Evolutionary conservation across 2,888 invertebrate species (phyloP).

Genomic region (Monoplex corrugatus): DNA sequence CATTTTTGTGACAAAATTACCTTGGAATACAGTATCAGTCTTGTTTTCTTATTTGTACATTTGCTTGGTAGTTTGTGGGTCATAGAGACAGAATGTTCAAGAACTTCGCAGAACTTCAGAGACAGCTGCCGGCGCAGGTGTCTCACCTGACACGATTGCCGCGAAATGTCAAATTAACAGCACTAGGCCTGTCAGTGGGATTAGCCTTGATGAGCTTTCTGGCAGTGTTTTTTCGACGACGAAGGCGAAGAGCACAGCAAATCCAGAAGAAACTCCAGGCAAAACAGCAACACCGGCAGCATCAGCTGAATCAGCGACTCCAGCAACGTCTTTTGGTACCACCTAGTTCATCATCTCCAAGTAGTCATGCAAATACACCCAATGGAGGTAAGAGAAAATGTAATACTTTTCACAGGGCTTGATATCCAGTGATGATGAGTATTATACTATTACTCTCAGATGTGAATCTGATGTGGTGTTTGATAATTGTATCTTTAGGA

Average conservation of each 20-base stretch:
- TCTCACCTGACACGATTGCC: conserved; percentile 62
- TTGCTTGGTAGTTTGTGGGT: no score
- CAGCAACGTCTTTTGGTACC: conserved; percentile 40
- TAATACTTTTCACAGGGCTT: no score
- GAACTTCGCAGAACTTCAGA: conserved; percentile 54
- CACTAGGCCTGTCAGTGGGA: conserved; percentile 89
- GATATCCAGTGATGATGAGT: no score
- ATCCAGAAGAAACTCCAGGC: conserved; percentile 59
- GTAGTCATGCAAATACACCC: conserved; percentile 43
- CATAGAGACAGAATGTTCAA: conserved; percentile 58
- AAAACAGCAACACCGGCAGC: conserved; percentile 54
- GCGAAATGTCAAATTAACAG: conserved; percentile 85
- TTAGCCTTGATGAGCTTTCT: conserved; percentile 91
- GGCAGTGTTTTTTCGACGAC: conserved; percentile 85
- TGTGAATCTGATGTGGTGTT: no score
- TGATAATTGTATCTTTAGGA: no score
- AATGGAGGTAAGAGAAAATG: conserved; percentile 56
- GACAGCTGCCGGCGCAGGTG: conserved; percentile 51
- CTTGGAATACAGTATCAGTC: neutral
- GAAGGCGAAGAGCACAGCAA: conserved; percentile 59
- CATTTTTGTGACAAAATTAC: neutral
- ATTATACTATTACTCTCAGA: no score
- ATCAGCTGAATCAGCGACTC: conserved; percentile 41
- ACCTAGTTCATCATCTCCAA: neutral
- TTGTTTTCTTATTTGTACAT: no score